phyloP scores from a whole-genome alignment of 2,113 vertebrate genomes.

The Phocoena sinus region DNA sequence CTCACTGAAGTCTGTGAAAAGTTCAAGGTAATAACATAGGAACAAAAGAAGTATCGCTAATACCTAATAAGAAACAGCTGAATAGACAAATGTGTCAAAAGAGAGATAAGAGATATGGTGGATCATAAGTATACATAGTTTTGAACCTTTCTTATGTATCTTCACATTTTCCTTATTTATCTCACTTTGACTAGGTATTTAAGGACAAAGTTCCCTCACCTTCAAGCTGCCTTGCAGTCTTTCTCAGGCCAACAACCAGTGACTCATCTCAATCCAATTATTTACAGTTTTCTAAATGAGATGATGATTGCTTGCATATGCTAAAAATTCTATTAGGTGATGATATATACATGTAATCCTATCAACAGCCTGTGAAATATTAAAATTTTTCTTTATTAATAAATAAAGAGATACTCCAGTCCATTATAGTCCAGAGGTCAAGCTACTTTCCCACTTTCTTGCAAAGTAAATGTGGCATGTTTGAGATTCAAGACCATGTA shows the following conservation, averaged over 20 bases:
- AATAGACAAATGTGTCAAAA: neutral
- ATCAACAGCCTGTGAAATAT: neutral
- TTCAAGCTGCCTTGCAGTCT: neutral
- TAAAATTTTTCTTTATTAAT: neutral
- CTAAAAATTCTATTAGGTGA: neutral
- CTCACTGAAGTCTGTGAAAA: neutral
- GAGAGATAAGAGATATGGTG: neutral
- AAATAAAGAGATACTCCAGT: neutral
- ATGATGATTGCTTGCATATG: neutral
- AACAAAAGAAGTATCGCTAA: neutral
- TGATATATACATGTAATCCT: neutral
- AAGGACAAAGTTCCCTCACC: neutral
- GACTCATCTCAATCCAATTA: neutral
- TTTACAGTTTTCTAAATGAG: neutral
- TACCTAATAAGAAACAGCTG: neutral
- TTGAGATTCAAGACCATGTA: neutral
- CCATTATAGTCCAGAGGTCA: neutral
- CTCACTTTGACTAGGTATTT: neutral
- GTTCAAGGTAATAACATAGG: neutral
- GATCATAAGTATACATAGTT: neutral
- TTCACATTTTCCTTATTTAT: neutral
- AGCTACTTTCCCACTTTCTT: neutral
- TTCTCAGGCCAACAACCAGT: neutral
- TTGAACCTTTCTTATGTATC: neutral
- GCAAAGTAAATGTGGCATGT: neutral